Evolutionary conservation across 2,113 vertebrate genomes (phyloP).

Genomic region (Gorsachius goisagi): DNA sequence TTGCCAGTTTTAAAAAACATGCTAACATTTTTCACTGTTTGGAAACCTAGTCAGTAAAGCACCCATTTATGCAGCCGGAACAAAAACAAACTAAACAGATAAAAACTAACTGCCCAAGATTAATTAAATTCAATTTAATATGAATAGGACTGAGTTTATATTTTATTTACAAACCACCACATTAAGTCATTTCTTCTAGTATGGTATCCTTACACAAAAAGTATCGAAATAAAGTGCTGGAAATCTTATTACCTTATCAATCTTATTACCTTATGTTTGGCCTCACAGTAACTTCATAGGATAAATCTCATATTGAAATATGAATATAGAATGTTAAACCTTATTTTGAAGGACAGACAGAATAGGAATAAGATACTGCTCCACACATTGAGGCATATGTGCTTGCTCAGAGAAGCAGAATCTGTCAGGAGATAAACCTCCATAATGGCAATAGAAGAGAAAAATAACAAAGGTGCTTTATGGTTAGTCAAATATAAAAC

Average conservation of each 20-base stretch:
- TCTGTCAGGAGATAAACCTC: neutral
- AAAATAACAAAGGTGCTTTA: neutral
- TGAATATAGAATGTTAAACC: neutral
- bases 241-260: neutral
- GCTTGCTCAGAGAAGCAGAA: neutral
- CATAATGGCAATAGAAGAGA: neutral
- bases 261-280: neutral
- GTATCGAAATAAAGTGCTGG: neutral
- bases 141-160: neutral
- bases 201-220: neutral
- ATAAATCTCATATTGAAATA: neutral
- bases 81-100: neutral
- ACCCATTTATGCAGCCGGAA: neutral
- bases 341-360: neutral
- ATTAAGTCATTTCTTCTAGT: neutral
- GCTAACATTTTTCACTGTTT: neutral
- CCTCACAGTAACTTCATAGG: neutral
- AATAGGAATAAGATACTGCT: neutral
- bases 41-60: neutral
- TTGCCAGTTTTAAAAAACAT: neutral
- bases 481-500: neutral
- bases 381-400: neutral
- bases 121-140: neutral
- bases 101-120: neutral
- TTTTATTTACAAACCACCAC: neutral